Conservation (phyloP, 2,113 vertebrate genomes). For the Rhinoderma darwinii region DNA sequence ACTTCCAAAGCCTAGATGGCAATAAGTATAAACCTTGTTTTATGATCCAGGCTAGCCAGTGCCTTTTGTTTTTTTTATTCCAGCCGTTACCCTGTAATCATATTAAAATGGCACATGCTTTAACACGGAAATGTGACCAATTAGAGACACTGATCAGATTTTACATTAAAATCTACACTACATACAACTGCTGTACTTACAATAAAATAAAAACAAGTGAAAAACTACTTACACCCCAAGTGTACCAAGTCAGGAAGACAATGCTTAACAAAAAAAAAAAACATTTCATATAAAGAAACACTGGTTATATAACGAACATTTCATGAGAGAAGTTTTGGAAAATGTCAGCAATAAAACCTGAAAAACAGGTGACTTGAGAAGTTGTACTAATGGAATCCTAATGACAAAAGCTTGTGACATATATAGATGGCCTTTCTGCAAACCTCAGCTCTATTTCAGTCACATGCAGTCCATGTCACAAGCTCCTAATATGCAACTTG, state of each 20-base stretch:
- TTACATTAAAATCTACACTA: too few relatives aligned
- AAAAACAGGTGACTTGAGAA: not conserved
- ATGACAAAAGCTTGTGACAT: constrained; percentile 36
- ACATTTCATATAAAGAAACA: not conserved
- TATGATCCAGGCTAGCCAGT: too few relatives aligned
- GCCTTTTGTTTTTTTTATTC: too few relatives aligned
- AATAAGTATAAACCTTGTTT: too few relatives aligned
- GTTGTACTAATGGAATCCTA: not conserved
- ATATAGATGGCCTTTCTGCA: constrained; percentile 42
- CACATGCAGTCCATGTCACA: constrained; percentile 26
- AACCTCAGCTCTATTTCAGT: constrained; percentile 49
- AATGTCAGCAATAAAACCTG: not conserved
- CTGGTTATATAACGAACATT: not conserved
- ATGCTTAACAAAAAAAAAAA: not conserved
- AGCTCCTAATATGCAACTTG: constrained; percentile 38
- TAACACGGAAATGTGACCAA: too few relatives aligned
- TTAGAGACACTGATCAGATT: too few relatives aligned
- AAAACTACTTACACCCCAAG: not conserved
- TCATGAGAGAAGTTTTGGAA: not conserved
- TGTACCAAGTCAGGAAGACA: not conserved
- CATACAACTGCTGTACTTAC: too few relatives aligned
- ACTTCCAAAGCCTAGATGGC: too few relatives aligned
- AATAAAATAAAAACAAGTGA: not conserved
- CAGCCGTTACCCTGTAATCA: too few relatives aligned
- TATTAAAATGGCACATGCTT: too few relatives aligned